Base-by-base conservation (phyloP, 2,888 invertebrate genomes). In the Sarcophaga variegata region DNA sequence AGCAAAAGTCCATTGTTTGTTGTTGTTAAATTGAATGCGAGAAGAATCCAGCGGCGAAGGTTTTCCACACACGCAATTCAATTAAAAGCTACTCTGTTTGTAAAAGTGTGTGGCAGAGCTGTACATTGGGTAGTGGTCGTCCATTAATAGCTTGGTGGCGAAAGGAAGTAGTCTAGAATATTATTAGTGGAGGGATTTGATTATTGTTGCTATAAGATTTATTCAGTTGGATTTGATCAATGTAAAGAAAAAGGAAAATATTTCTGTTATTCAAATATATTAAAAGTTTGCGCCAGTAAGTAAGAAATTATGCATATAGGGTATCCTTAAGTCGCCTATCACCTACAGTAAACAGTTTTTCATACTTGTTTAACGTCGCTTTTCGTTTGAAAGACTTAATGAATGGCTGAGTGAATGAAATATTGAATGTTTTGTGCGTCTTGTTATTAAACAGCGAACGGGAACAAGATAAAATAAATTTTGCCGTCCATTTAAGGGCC, bases 11-110 rank as follows among this genome's bases (percentile, higher is more conserved):
- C 69, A 63, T 75, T 74, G 45, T 74, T 85, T 66, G 47, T 59
- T 62, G 72, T 25, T 20, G 20, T 54, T 6, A 62, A 62, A 20
- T 72, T 12, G 67, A 74, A 63, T 64, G 62, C 63, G 10, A 0
- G n/a, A 17, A 8, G 3, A 20, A 20, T 11, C 67, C 60, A 49
- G 17, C 70, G 45, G 27, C 14, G 12, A 72, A 14, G 37, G 8
- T 11, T n/a, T 27, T 62, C 12, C 70, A 77, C 79, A 69, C 87
- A 86, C 85, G 88, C 88, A 85, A 79, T 86, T 88, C 86, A 88
- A 86, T 88, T 88, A 63, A 86, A 67, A 77, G 62, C 22, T 71
- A 22, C 78, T 81, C 59, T 54, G 74, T 74, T 69, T 20, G n/a
- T 45, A n/a, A 60, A 62, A 12, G 74, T 63, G 8, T 49, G 49